phyloP scores from a whole-genome alignment of 2,113 vertebrate genomes.

The Indicator indicator region DNA sequence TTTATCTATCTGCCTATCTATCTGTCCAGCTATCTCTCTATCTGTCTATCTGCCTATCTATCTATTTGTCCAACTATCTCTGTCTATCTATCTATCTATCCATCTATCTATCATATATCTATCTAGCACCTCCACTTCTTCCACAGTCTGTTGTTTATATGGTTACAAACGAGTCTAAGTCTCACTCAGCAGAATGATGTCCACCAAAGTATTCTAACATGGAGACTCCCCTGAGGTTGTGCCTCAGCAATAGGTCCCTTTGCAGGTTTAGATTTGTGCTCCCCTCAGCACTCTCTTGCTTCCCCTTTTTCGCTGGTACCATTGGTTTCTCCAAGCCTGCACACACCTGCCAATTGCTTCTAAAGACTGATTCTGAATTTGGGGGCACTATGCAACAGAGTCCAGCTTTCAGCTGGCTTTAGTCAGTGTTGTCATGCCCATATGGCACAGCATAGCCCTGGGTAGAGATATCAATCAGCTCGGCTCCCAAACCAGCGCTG shows the following conservation, averaged over 20 bases:
- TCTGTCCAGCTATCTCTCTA: no score
- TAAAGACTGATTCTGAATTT: not conserved
- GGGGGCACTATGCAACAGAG: not conserved
- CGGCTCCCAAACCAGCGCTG: not conserved
- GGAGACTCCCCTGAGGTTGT: not conserved
- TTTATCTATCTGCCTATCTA: no score
- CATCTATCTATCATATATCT: no score
- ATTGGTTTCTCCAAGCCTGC: not conserved
- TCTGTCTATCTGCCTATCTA: no score
- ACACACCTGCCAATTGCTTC: not conserved
- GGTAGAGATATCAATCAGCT: not conserved
- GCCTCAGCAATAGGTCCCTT: not conserved
- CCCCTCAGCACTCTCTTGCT: not conserved
- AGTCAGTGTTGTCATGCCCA: not conserved
- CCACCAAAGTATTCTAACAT: accelerated
- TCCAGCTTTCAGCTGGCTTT: not conserved
- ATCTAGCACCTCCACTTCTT: not conserved
- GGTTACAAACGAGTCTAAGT: not conserved
- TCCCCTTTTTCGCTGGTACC: not conserved
- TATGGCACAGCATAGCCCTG: not conserved
- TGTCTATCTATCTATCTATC: no score
- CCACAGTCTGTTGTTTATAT: not conserved
- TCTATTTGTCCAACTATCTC: no score
- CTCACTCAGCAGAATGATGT: not conserved
- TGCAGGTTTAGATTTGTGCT: not conserved